Percentiles rank a stretch among this genome's conserved stretches.
phyloP scores from a whole-genome alignment of 2,888 invertebrate species.

The Polymixis lichenea region DNA sequence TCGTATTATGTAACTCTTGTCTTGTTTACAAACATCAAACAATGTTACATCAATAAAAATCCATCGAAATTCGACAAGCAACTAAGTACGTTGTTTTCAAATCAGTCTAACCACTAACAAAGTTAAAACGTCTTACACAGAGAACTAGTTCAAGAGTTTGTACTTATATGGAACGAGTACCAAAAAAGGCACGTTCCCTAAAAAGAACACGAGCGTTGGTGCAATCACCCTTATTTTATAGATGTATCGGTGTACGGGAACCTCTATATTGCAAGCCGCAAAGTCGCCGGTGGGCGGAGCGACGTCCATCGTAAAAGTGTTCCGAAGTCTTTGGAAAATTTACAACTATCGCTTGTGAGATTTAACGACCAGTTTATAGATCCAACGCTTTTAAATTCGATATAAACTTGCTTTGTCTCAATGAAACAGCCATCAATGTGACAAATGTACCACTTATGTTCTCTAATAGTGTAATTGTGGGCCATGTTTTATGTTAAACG shows the following conservation, averaged over 20 bases:
- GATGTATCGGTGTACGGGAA: constrained; percentile 79
- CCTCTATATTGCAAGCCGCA: constrained; percentile 81
- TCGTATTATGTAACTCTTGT: not conserved
- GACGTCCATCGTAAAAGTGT: constrained; percentile 86
- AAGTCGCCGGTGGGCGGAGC: constrained; percentile 87
- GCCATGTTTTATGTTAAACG: constrained; percentile 69
- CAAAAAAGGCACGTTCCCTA: constrained; percentile 56
- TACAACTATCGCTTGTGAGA: constrained; percentile 88
- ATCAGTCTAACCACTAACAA: not conserved
- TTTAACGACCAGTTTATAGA: constrained; percentile 90
- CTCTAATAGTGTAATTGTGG: constrained; percentile 73
- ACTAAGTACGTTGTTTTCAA: constrained; percentile 16
- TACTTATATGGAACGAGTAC: constrained; percentile 44
- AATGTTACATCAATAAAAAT: not conserved
- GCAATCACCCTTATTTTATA: constrained; percentile 80
- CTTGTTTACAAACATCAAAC: constrained; percentile 16
- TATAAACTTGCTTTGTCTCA: constrained; percentile 86
- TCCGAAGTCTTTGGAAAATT: constrained; percentile 84
- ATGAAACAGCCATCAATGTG: constrained; percentile 78
- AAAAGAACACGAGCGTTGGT: constrained; percentile 60
- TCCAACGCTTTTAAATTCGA: constrained; percentile 85
- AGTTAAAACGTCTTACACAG: constrained; percentile 26
- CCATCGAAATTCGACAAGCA: constrained; percentile 1
- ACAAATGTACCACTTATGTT: constrained; percentile 76
- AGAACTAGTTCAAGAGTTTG: constrained; percentile 49